Base-by-base conservation (phyloP, 2,797 vertebrate species). In the Chelonia mydas region DNA sequence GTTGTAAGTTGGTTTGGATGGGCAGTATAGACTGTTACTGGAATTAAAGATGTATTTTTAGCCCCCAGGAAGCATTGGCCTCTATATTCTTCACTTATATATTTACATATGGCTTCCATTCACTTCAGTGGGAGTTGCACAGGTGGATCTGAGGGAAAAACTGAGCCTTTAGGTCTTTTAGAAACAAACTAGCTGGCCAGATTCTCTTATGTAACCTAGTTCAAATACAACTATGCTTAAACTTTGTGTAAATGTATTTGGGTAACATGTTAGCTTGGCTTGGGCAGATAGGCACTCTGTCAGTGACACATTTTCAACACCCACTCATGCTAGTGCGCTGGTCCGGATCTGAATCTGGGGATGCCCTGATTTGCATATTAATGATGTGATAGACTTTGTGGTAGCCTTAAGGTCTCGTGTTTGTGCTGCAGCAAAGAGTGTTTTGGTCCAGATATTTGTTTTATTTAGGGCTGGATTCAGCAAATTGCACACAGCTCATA, bases 301-400 rank as follows among this genome's bases (percentile, higher is more conserved):
- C 82, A 92, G 16, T 93, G 90, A 97, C 96, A 90, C 55, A 59
- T 86, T 88, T 94, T 87, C 84, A 57, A 81, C 92, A 94, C 96
- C 96, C 88, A 96, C 95, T 97, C 93, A 16, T 84, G 88, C 93
- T 94, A 83, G 68, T 96, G 95, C 93, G 92, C 95, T 97, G 96
- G 96, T 95, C 89, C 89, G 95, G 4, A 91, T 92, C 55, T 88
- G 80, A 91, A 89, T 91, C 96, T 92, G 49, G 90, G 92, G 81
- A 94, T 95, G 83, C 80, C 83, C 81, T 93, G 78, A 90, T 97
- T 97, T 96, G 82, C 94, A 94, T 89, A 81, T 51, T 37, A 59
- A 74, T 91, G 84, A 89, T 86, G 84, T 2, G 2, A 31, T 86
- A 78, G 86, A 55, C 45, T 90, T 87, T 6, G 68, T 41, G 9